phyloP scores from a whole-genome alignment of 2,113 vertebrate genomes.

The Micromys minutus region DNA sequence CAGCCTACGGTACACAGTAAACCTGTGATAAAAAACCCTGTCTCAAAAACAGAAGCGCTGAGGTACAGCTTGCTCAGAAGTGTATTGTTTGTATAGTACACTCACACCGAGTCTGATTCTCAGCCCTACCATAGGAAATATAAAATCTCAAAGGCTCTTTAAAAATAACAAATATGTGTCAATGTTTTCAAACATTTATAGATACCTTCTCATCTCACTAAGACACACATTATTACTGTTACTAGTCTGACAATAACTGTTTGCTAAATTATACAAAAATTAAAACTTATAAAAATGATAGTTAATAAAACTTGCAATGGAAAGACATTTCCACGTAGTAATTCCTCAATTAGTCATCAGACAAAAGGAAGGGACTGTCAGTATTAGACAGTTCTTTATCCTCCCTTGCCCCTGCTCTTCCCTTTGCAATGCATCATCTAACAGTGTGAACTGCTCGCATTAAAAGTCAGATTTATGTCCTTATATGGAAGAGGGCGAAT shows the following conservation, averaged over 20 bases:
- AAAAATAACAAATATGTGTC: constrained; percentile 39
- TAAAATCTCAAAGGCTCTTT: constrained; percentile 14
- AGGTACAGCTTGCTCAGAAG: not conserved
- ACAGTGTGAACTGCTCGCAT: not conserved
- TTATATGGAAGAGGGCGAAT: not conserved
- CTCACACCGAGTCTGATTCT: not conserved
- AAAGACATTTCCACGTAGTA: constrained; percentile 44
- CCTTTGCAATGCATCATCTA: not conserved
- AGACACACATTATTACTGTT: constrained; percentile 16
- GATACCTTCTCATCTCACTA: constrained; percentile 2
- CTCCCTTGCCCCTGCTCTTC: not conserved
- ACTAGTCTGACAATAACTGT: constrained; percentile 18
- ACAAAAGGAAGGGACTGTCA: constrained; percentile 29
- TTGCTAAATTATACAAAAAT: constrained; percentile 29
- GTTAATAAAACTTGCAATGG: not conserved
- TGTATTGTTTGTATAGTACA: not conserved
- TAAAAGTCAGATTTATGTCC: not conserved
- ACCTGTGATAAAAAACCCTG: not conserved
- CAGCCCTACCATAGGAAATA: not conserved
- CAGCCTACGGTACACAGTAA: not conserved
- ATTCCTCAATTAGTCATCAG: not conserved
- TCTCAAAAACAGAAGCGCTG: not conserved
- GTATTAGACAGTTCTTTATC: not conserved
- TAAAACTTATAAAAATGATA: constrained; percentile 47
- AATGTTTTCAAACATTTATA: constrained; percentile 47